Evolutionary conservation across 2,797 vertebrate genomes (phyloP), one percentile per base, ranked within the genome.

Genomic region (Peromyscus melanophrys): DNA sequence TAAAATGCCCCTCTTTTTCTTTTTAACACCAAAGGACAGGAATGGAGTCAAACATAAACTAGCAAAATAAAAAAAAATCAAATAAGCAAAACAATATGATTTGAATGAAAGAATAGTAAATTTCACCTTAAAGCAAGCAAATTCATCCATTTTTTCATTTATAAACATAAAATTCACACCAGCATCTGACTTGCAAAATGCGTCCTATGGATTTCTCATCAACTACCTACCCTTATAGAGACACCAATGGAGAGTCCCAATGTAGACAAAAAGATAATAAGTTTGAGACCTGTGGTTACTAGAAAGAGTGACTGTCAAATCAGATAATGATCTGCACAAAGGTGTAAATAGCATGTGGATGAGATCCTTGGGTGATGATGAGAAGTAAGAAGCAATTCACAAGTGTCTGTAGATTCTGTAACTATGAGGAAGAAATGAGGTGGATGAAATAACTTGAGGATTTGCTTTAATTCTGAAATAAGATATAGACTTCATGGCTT

Each of bases 261-360:
- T 83, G 40, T 92, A 65, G 52, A 83, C 73, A 69, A 82, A 94
- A 97, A 90, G 46, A 97, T 95, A 94, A 61, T 94, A 97, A 89
- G 88, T 88, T 94, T 96, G 65, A 91, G 88, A 97, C 94, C 98
- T 98, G 98, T 98, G 98, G 96, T 84, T 95, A 75, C 57, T 76
- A 63, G 83, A 59, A 82, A 95, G 46, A 12, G 19, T 78, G 89
- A 96, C 73, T 97, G 95, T 96, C 96, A 96, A 98, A 97, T 95
- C 94, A 91, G 69, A 92, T 92, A 96, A 96, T 97, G 92, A 96
- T 93, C 89, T 95, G 59, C 67, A 80, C 80, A 95, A 55, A 97
- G 81, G 96, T 96, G 92, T 96, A 90, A 96, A 97, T 94, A 96
- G 49, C 80, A 81, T 93, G 37, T 83, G 95, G 86, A 61, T 94